Conservation (phyloP, 2,888 invertebrate species). For the Drosophila mercatorum region DNA sequence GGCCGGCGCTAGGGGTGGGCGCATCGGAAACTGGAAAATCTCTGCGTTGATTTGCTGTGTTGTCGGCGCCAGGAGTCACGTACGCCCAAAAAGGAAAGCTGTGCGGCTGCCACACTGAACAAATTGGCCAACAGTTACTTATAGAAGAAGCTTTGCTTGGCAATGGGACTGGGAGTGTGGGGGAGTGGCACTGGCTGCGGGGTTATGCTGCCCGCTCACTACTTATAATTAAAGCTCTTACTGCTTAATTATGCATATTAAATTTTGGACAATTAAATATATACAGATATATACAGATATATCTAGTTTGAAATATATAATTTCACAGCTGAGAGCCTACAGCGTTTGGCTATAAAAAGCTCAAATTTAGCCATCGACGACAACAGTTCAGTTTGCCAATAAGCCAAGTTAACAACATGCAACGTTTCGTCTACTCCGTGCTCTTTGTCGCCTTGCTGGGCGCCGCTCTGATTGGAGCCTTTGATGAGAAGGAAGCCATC, state of each 20-base stretch:
- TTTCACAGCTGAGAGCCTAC: constrained; percentile 72
- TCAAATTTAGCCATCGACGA: neutral
- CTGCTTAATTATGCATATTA: constrained; percentile 45
- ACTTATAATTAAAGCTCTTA: constrained; percentile 19
- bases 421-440: constrained; percentile 31
- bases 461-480: constrained; percentile 41
- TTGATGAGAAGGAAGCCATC: constrained; percentile 64
- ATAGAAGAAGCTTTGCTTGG: constrained; percentile 7
- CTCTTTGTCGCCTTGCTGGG: constrained; percentile 41
- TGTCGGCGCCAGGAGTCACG: constrained; percentile 45
- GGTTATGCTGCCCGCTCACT: neutral
- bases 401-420: constrained; percentile 45
- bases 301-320: constrained; percentile 55
- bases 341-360: constrained; percentile 54
- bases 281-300: neutral
- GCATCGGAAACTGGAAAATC: constrained; percentile 43
- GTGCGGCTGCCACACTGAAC: constrained; percentile 8
- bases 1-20: neutral
- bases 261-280: constrained; percentile 22
- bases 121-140: constrained; percentile 9
- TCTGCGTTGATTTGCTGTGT: constrained; percentile 47
- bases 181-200: neutral
- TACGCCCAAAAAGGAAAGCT: constrained; percentile 34
- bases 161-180: neutral
- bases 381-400: constrained; percentile 42